Base-by-base conservation (phyloP, 2,888 invertebrate species). In the Auanema freiburgensis region DNA sequence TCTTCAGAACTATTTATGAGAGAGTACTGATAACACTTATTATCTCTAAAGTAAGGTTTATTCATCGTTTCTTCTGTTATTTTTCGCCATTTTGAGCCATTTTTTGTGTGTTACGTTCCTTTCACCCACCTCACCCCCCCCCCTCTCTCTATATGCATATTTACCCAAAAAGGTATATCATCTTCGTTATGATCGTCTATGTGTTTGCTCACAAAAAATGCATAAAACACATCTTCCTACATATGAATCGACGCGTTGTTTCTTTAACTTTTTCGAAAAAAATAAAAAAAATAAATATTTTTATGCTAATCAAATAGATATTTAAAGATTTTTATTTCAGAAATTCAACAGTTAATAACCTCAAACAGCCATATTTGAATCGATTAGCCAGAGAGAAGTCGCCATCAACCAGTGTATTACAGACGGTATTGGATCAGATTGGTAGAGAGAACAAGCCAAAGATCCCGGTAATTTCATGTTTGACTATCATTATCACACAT, bases 361-460 rank as follows among this genome's bases (percentile, higher is more conserved):
- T 46, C 46, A 53, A 59, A 14, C 59, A 59, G 24, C 59, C 60
- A n/a, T 60, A 60, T 43, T 21, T 60, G 54, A 18, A 33, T 3
- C 54, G 55, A 12, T 21, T 55, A 14, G 55, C 51, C 21, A 53
- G 18, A 33, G 50, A 60, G 18, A 18, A 53, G 16, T 24, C 53
- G 1, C 60, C 59, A 24, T 46, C 46, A 16, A 52, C 52, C 21
- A 43, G 51, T 5, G 50, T 50, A 21, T 41, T 59, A 23, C 59
- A 59, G 52, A 21, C 59, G 23, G 40, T 44, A 33, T 60, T 60
- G 40, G 46, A 60, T 54, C 49, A 49, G n/a, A 23, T 43, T 5
- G 60, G 55, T 3, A 53, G 46, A 10, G 46, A 25, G 16, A 24
- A 24, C 14, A 33, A 33, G 8, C 33, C 33, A 8, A 33, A 33